Conservation (phyloP, 2,888 invertebrate species). For the Eubasilissa splendida region DNA sequence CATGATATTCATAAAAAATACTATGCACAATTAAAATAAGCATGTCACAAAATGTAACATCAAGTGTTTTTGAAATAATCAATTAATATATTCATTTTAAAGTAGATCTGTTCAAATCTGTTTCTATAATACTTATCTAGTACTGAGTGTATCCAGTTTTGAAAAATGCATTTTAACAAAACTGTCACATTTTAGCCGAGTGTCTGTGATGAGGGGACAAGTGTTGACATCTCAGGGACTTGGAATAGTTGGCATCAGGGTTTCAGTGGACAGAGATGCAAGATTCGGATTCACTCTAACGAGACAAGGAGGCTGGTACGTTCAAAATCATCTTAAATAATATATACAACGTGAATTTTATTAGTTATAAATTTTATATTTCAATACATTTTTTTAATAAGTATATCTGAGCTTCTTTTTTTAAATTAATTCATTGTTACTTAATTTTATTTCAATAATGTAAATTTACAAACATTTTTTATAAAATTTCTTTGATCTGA, state of each 20-base stretch:
- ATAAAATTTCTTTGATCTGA: too few species aligned
- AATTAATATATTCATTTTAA: constrained; percentile 1
- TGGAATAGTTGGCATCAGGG: constrained; percentile 97
- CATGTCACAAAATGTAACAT: constrained; percentile 24
- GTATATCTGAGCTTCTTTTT: too few species aligned
- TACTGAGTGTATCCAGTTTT: neutral
- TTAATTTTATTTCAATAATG: too few species aligned
- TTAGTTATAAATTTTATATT: neutral
- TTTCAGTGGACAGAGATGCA: constrained; percentile 94
- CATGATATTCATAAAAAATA: neutral
- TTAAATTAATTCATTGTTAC: too few species aligned
- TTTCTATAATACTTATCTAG: constrained; percentile 9
- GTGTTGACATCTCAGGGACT: constrained; percentile 95
- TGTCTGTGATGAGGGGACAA: constrained; percentile 98
- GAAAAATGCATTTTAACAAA: constrained; percentile 39
- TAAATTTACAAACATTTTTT: too few species aligned
- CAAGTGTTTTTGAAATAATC: neutral
- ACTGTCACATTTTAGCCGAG: constrained; percentile 83
- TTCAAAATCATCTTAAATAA: constrained; percentile 61
- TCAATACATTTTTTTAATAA: neutral
- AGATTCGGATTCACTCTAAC: constrained; percentile 97
- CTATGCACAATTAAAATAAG: constrained; percentile 10
- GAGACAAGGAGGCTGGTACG: constrained; percentile 95
- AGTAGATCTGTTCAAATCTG: neutral
- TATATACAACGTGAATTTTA: neutral